A percentile compares a stretch with the other conserved stretches of the same genome.
These are phyloP conservation scores for Calliphora vomitoria DNA, from an alignment of 2,888 invertebrate genomes.

Conservation along the genomic window DNA sequence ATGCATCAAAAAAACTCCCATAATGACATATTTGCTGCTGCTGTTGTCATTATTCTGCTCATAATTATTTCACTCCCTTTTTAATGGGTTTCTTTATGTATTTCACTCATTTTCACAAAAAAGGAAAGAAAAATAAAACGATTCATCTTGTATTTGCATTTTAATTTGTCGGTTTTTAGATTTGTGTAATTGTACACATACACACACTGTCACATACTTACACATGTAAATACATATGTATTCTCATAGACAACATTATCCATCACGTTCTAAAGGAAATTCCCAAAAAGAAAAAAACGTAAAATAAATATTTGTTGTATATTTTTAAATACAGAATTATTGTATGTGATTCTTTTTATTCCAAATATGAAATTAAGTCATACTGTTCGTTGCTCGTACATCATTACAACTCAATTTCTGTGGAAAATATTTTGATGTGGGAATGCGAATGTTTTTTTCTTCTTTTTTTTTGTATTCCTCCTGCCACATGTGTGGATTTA, in stretches of 20 bases:
- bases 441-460: conserved; percentile 17
- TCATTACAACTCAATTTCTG: conserved; percentile 64
- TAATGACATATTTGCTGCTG: conserved; percentile 14
- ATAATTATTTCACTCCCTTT: conserved; percentile 72
- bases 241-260: conserved; percentile 25
- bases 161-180: conserved; percentile 73
- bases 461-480: background rate
- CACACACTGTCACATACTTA: conserved; percentile 1
- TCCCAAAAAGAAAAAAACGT: background rate
- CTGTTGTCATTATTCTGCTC: conserved; percentile 46
- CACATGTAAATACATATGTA: background rate
- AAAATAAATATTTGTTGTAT: conserved; percentile 23
- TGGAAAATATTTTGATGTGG: conserved; percentile 16
- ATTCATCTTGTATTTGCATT: conserved; percentile 75
- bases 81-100: conserved; percentile 61
- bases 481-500: conserved; percentile 8
- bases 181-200: conserved; percentile 60
- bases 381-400: conserved; percentile 5
- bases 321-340: conserved; percentile 19
- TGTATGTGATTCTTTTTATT: conserved; percentile 50
- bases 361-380: conserved; percentile 56
- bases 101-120: conserved; percentile 34
- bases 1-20: conserved; percentile 53
- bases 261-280: conserved; percentile 51
- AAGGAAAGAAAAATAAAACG: conserved; percentile 51